Base-by-base conservation (phyloP, 1,140 invertebrate genomes). In the Drosophila biarmipes region DNA sequence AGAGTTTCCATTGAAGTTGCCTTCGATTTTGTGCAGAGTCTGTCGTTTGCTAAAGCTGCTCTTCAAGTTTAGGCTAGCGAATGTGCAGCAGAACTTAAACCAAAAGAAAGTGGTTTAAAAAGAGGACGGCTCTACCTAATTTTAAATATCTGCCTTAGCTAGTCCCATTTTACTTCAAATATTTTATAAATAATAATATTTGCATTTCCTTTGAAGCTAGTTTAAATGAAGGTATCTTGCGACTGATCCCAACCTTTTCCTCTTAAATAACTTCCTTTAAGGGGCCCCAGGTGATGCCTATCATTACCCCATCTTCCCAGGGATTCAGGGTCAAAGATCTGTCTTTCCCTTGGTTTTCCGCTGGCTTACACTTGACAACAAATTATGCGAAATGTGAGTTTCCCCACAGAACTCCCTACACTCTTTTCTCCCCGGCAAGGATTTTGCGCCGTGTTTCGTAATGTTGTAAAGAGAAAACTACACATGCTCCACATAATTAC, bases 391-490 rank as follows among this genome's bases (percentile, higher is more conserved):
- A 54, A 27, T 54, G 14, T 10, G 17, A 17, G 27, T 14, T 31
- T 17, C 21, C 53, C 37, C n/a, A 31, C 7, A 10, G 19, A 14
- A 4, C 8, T 14, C 21, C 21, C 24, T 49, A 15, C 45, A 5
- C 27, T 5, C 38, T 21, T 37, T 27, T 45, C 10, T 48, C 15
- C 15, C 14, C 17, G 31, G 29, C 1, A 31, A 43, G 42, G 29
- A 49, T 29, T 24, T 62, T 14, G 46, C 55, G n/a, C 54, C 38
- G 46, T 74, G 68, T 74, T 74, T 61, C 46, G 56, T 84, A 75
- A 69, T 82, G 82, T 84, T 78, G 73, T 74, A 57, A 78, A 81
- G 74, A 82, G 68, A 58, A 74, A 84, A 82, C 80, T 82, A 79
- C 55, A 59, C 37, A 59, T 58, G 49, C 56, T 56, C 40, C 51